These are phyloP conservation scores for Copidosoma floridanum DNA, from an alignment of 1,140 invertebrate species.

Conservation along the genomic window DNA sequence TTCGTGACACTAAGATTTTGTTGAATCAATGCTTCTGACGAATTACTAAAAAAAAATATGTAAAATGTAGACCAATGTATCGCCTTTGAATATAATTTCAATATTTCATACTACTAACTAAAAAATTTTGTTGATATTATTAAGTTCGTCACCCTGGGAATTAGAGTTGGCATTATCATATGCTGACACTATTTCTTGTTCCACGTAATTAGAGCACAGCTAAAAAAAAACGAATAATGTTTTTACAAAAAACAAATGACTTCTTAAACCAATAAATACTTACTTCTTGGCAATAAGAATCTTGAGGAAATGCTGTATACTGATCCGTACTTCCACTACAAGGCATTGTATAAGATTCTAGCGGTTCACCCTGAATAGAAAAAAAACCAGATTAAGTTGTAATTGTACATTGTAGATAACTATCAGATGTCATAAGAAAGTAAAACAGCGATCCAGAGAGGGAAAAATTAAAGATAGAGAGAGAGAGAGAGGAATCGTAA, in stretches of 20 bases:
- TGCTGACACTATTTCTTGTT: constrained; percentile 59
- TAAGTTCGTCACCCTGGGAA: constrained; percentile 68
- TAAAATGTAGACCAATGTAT: too few relatives aligned
- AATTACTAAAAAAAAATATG: too few relatives aligned
- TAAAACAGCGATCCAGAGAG: too few relatives aligned
- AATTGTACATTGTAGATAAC: neutral
- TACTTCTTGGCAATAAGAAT: constrained; percentile 61
- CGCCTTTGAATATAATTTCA: too few relatives aligned
- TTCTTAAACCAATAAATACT: constrained; percentile 15
- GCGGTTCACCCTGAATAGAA: constrained; percentile 37
- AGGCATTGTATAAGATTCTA: constrained; percentile 44
- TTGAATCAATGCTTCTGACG: too few relatives aligned
- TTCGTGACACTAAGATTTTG: constrained; percentile 59
- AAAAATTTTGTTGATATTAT: constrained; percentile 64
- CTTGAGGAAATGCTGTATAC: constrained; percentile 59
- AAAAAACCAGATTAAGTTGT: neutral
- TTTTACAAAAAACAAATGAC: neutral
- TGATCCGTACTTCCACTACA: constrained; percentile 60
- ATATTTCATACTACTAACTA: constrained; percentile 44
- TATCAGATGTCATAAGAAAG: too few relatives aligned
- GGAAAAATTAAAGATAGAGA: too few relatives aligned
- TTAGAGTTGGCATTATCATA: constrained; percentile 64
- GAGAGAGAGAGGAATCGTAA: too few relatives aligned
- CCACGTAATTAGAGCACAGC: constrained; percentile 63
- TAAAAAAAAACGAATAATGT: constrained; percentile 35